Conservation (phyloP, 2,888 invertebrate genomes). For the Dermolepida albohirtum region DNA sequence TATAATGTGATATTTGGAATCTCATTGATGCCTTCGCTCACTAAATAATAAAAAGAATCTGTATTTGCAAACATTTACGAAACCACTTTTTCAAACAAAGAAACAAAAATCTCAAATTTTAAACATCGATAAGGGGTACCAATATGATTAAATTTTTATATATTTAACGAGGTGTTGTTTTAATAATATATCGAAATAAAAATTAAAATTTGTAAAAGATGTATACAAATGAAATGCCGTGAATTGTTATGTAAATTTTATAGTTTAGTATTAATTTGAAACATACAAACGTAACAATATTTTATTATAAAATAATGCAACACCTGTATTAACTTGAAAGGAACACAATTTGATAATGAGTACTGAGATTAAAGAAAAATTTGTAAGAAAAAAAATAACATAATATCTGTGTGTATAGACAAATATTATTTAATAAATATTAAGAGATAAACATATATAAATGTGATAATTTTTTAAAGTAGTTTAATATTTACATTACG, state of each 20-base stretch:
- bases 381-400: not conserved
- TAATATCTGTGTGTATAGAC: constrained; percentile 30
- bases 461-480: constrained; percentile 39
- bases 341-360: not conserved
- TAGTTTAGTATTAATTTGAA: constrained; percentile 32
- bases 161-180: too few species aligned
- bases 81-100: too few species aligned
- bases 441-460: constrained; percentile 21
- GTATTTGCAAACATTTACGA: too few species aligned
- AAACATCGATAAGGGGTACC: too few species aligned
- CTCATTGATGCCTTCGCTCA: not conserved
- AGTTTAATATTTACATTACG: constrained; percentile 25
- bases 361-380: constrained; percentile 20
- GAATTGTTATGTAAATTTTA: constrained; percentile 36
- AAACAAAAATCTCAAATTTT: too few species aligned
- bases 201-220: too few species aligned
- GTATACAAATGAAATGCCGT: constrained; percentile 1
- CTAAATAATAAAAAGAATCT: too few species aligned
- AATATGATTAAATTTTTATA: too few species aligned
- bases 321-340: not conserved
- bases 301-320: constrained; percentile 2
- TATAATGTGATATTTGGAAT: constrained; percentile 5
- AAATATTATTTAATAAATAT: constrained; percentile 24
- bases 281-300: not conserved
- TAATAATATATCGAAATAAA: constrained; percentile 2